Evolutionary conservation across 2,113 vertebrate species (phyloP), one percentile per base, ranked within the genome.

Genomic region (Cebidichthys violaceus): DNA sequence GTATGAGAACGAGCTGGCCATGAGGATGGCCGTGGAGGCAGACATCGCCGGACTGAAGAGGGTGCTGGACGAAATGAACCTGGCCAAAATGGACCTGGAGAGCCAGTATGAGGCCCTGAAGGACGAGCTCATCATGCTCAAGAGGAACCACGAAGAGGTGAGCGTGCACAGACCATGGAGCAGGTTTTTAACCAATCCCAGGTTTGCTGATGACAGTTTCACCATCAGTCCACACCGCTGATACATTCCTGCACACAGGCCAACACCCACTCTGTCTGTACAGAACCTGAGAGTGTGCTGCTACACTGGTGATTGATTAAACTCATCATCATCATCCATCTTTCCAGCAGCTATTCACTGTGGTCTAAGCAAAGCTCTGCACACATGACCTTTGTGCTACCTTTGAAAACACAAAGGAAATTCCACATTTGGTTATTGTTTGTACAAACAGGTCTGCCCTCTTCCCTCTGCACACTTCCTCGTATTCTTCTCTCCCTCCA

Each of bases 91-190:
- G 67, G 83, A 94, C 79, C 88, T 96, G 66, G 92, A 96, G 87
- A 72, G 74, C 41, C 84, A 94, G 71, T 85, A 85, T 4, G 94
- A 96, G 80, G 15, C 35, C 22, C 84, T 94, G 77, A 95, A 84
- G 31, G 94, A 95, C 0, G 94, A 96, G 6, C 41, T 93, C 27
- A 77, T 94, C 70, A 74, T 84, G 18, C 81, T 96, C 75, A 91
- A 92, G 88, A 95, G 68, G 86, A 94, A 93, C 45, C 95, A 96
- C 0, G 81, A 94, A 45, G 94, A 96, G 93, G 96, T 95, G 86
- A 89, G 85, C 39, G 33, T 8, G 17, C 4, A 69, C 8, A 41
- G 50, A 43, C 39, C 1, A 55, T 13, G 22, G 0, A 18, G 15
- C 1, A 1, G 33, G 14, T 6, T 29, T 73, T 68, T 1, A 35